Base-by-base conservation (phyloP, 2,113 vertebrate genomes). In the Telmatochromis brichardi region DNA sequence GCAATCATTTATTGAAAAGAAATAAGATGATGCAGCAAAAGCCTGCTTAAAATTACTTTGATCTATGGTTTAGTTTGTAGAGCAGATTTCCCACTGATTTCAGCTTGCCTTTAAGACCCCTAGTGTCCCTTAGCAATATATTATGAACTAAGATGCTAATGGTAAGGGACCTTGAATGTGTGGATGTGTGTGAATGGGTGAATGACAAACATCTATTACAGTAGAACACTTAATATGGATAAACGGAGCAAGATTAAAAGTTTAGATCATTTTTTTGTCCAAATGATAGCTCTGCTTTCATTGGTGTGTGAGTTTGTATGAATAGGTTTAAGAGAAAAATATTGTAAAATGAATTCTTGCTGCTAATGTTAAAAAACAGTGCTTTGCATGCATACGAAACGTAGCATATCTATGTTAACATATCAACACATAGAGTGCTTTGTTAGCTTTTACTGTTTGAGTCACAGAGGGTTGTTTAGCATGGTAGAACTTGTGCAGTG, bases 81-180 rank as follows among this genome's bases (percentile, higher is more conserved):
- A 50, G 71, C 11, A 11, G 15, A 76, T 47, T 50, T 28, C 15
- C 42, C 23, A 19, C 23, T 28, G 9, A 2, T 50, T 47, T 47
- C 42, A 76, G 9, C 4, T 31, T 50, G 23, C 6, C 26, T 78
- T n/a, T 50, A 50, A 78, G 15, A 50, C 4, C 5, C 1, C 0
- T 10, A 2, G 68, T 17, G n/a, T 0, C 73, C 73, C 7, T 78
- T 5, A 50, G 17, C 42, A 50, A 12, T 7, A 50, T 11, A 31
- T 31, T 31, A 19, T 50, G 26, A 78, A 50, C 26, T 0, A 51
- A 50, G 73, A 31, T 78, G 26, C 17, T 51, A 31, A 78, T n/a
- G 73, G 23, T 0, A 31, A 51, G 17, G 26, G 17, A 0, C 26
- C 45, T 78, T 78, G 73, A 13, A 13, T n/a, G 0, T 51, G 45